phyloP scores from a whole-genome alignment of 2,888 invertebrate species.

The Hoplodrina ambigua region DNA sequence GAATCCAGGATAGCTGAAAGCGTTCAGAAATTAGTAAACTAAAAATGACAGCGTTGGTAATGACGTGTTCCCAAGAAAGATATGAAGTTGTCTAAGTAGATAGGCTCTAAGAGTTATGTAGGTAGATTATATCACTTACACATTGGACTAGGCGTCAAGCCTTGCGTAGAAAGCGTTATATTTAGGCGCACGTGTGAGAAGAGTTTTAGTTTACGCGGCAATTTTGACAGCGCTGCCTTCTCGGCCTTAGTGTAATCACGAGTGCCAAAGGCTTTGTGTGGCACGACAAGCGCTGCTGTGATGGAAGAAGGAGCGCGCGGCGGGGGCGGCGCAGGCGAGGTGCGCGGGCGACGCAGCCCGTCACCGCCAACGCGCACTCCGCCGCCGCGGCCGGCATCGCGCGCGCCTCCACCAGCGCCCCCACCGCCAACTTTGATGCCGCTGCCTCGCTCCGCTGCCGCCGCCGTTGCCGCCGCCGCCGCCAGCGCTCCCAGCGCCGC shows the following conservation, averaged over 20 bases:
- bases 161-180: slow-evolving; percentile 93
- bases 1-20: slow-evolving; percentile 96
- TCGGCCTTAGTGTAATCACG: slow-evolving; percentile 94
- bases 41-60: slow-evolving; percentile 50
- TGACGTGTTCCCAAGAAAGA: slow-evolving; percentile 41
- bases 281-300: slow-evolving; percentile 93
- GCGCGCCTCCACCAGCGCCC: slow-evolving; percentile 74
- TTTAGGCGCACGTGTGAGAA: slow-evolving; percentile 93
- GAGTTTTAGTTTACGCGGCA: slow-evolving; percentile 92
- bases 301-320: slow-evolving; percentile 88
- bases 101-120: slow-evolving; percentile 18
- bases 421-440: slow-evolving; percentile 84
- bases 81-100: slow-evolving; percentile 28
- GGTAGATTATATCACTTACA: slow-evolving; percentile 87
- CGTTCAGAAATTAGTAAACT: slow-evolving; percentile 73
- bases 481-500: slow-evolving; percentile 83
- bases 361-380: slow-evolving; percentile 84
- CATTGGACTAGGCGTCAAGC: slow-evolving; percentile 94
- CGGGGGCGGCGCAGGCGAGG: slow-evolving; percentile 85
- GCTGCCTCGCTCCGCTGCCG: slow-evolving; percentile 82
- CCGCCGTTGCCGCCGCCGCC: slow-evolving; percentile 77
- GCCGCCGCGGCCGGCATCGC: slow-evolving; percentile 81
- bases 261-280: slow-evolving; percentile 94
- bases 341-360: slow-evolving; percentile 81
- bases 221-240: slow-evolving; percentile 91